These are phyloP conservation scores for Rattus norvegicus DNA, from an alignment of 2,113 vertebrate genomes.

Conservation along the genomic window GRCr8 NC_086021.1:113565501-113566000, in stretches of 20 bases:
- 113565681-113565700: not conserved
- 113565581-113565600: not conserved
- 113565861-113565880: not conserved
- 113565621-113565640: not conserved
- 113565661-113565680: not conserved
- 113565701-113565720: not conserved
- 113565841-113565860: not conserved
- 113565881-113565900: not conserved
- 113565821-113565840: not conserved
- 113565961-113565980: not conserved
- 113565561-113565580: not conserved
- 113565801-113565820: not conserved
- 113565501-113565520: not conserved
- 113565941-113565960: not conserved
- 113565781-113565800: not conserved
- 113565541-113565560: not conserved
- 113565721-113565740: not conserved
- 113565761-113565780: not conserved
- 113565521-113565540: not conserved
- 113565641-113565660: not conserved
- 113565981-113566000: not conserved
- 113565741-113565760: not conserved
- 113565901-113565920: not conserved
- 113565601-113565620: not conserved
- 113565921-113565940: not conserved